Evolutionary conservation across 2,797 vertebrate genomes (phyloP).

Genomic region (Spinus pinus): DNA sequence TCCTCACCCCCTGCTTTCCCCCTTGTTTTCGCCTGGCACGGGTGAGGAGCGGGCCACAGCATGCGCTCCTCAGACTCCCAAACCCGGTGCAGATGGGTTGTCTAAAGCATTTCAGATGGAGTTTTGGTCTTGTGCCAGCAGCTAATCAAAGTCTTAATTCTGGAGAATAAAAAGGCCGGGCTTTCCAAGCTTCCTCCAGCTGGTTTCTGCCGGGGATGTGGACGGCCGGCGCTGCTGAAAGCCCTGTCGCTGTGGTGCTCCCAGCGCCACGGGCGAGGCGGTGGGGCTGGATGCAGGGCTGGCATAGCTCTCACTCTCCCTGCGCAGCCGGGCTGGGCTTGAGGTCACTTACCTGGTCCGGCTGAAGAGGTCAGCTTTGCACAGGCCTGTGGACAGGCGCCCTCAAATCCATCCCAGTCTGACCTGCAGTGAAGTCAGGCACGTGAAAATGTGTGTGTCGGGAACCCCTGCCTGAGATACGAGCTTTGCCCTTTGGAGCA

Average conservation of each 20-base stretch:
- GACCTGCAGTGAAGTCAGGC: background rate
- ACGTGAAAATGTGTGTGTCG: rapidly evolving
- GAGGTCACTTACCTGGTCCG: background rate
- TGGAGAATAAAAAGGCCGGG: background rate
- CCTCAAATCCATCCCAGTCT: background rate
- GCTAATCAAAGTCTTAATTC: slow-evolving; percentile 61
- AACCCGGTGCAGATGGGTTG: slow-evolving; percentile 15
- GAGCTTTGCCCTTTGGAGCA: background rate
- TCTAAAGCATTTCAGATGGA: slow-evolving; percentile 49
- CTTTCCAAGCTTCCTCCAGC: slow-evolving; percentile 8
- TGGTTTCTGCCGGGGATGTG: background rate
- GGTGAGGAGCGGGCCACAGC: background rate
- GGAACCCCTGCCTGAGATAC: background rate
- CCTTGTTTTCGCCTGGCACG: background rate
- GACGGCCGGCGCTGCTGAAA: background rate
- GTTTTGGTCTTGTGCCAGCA: slow-evolving; percentile 39
- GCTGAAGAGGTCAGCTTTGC: background rate
- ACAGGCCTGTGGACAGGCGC: background rate
- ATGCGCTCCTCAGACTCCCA: background rate
- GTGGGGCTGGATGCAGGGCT: background rate
- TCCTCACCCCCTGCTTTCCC: background rate
- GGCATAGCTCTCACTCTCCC: background rate
- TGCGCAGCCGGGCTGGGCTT: rapidly evolving
- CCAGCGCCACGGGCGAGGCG: rapidly evolving
- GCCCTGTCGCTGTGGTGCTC: background rate